Percentiles rank a stretch among this genome's conserved stretches.
phyloP scores from a whole-genome alignment of 2,797 vertebrate species.

The Lagodon rhomboides region DNA sequence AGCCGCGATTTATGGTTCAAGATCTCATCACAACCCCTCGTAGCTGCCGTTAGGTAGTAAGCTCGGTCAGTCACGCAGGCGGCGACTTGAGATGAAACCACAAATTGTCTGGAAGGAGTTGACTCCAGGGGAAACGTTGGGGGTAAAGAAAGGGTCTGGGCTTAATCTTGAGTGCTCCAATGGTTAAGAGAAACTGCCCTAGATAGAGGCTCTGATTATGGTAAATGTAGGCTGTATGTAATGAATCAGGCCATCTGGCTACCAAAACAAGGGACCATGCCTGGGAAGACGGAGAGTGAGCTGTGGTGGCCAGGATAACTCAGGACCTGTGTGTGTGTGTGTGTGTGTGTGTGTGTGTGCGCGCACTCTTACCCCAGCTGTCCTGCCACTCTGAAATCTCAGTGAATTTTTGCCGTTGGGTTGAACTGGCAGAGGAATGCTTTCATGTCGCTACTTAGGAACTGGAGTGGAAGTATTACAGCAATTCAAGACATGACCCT shows the following conservation, averaged over 20 bases:
- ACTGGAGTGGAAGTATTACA: conserved; percentile 76
- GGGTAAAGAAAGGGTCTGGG: conserved; percentile 62
- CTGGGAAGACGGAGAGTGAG: conserved; percentile 50
- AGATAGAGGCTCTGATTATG: conserved; percentile 70
- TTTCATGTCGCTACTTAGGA: conserved; percentile 75
- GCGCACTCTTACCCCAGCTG: conserved; percentile 63
- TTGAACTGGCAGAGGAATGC: conserved; percentile 71
- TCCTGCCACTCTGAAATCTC: conserved; percentile 70
- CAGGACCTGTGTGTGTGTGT: conserved; percentile 40
- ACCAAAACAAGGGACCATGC: conserved; percentile 45
- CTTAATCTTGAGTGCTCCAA: conserved; percentile 59
- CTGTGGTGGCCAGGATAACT: conserved; percentile 47
- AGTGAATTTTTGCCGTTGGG: conserved; percentile 57
- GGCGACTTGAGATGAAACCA: conserved; percentile 70
- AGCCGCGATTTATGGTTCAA: no score
- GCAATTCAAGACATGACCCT: conserved; percentile 79
- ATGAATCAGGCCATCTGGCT: conserved; percentile 57
- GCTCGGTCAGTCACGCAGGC: no score
- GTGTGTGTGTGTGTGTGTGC: conserved; percentile 42
- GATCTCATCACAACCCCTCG: no score
- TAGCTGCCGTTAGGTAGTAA: no score
- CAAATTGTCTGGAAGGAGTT: conserved; percentile 72
- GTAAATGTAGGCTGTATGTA: conserved; percentile 55
- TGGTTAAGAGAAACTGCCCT: conserved; percentile 47
- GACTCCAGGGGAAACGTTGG: conserved; percentile 44